Evolutionary conservation across 2,113 vertebrate species (phyloP).

Genomic region (Heptranchias perlo): DNA sequence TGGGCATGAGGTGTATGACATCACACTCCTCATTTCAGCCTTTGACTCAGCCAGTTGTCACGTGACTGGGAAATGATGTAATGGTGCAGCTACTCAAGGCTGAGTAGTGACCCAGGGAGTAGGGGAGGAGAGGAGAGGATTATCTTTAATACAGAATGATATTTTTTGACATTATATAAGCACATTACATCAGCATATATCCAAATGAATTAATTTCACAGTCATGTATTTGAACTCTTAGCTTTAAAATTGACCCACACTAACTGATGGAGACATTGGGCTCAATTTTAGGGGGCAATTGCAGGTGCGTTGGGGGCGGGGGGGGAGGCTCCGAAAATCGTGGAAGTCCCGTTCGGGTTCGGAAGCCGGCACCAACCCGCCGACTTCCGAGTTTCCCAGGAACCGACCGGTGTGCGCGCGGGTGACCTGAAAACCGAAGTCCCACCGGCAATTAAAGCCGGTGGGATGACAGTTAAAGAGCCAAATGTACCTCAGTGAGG

Average conservation of each 20-base stretch:
- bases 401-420: no score
- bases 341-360: no score
- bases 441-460: no score
- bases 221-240: neutral
- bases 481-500: no score
- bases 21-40: neutral
- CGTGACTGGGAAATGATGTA: neutral
- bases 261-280: slow-evolving; percentile 8
- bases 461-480: no score
- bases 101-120: neutral
- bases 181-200: neutral
- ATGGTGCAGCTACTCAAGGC: neutral
- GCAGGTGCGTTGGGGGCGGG: no score
- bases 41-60: neutral
- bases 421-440: no score
- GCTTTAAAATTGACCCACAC: neutral
- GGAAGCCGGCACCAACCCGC: no score
- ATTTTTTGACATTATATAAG: neutral
- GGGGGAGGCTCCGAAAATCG: no score
- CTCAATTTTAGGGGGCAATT: no score
- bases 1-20: neutral
- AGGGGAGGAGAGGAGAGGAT: neutral
- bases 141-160: neutral
- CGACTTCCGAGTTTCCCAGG: no score
- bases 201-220: neutral